Conservation (phyloP, 2,888 invertebrate species). For the Keiferia lycopersicella region DNA sequence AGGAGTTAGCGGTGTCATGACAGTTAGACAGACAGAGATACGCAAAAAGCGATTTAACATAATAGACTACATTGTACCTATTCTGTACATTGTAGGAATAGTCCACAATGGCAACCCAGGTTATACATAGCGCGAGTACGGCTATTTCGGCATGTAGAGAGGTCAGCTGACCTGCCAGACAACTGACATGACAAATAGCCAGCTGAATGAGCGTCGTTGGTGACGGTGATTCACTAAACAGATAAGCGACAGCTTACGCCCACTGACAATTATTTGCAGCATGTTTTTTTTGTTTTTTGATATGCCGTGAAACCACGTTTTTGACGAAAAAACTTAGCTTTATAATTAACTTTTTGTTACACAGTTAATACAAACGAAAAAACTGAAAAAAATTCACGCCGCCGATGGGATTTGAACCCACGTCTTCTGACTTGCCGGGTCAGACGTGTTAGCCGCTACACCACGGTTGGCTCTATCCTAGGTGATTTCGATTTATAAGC, state of each 20-base stretch:
- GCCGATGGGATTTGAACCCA: too few relatives aligned
- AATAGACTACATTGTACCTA: too few relatives aligned
- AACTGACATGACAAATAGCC: conserved; percentile 12
- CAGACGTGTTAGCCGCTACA: too few relatives aligned
- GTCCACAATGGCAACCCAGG: conserved; percentile 7
- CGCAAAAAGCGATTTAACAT: too few relatives aligned
- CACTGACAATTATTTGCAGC: background rate
- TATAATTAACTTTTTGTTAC: background rate
- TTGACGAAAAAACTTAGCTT: background rate
- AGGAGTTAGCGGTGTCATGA: too few relatives aligned
- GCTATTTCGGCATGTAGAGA: background rate
- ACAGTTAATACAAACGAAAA: too few relatives aligned
- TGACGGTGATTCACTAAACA: conserved; percentile 6
- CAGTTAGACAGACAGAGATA: too few relatives aligned
- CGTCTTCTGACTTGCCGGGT: too few relatives aligned
- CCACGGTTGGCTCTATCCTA: too few relatives aligned
- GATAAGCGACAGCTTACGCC: conserved; percentile 7
- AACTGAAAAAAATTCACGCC: too few relatives aligned
- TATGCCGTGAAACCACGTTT: background rate
- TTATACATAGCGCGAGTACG: conserved; percentile 8
- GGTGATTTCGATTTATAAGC: too few relatives aligned
- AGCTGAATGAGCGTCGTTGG: conserved; percentile 12
- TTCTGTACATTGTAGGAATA: background rate
- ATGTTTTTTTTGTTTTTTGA: background rate
- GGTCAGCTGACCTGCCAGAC: conserved; percentile 17